These are phyloP conservation scores for Aplochiton taeniatus DNA, from an alignment of 2,797 vertebrate species.

Conservation along the genomic window DNA sequence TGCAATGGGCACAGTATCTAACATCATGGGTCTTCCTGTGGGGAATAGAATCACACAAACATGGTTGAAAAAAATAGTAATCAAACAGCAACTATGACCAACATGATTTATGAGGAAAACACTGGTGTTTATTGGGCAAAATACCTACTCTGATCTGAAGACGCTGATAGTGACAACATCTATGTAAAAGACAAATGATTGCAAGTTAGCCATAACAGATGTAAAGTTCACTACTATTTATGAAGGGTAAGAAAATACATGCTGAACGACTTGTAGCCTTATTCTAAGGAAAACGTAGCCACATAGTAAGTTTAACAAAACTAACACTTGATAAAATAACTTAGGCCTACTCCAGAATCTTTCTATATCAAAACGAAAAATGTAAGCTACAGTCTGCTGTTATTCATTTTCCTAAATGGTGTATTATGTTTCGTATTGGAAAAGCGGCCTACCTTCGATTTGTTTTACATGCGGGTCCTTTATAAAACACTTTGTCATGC, in stretches of 20 bases:
- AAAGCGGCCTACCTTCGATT: constrained; percentile 7
- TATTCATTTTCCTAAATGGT: not conserved
- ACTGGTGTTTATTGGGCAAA: not conserved
- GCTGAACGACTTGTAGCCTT: too few species aligned
- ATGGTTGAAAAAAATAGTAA: not conserved
- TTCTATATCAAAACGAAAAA: too few species aligned
- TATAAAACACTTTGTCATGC: not conserved
- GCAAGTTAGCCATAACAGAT: not conserved
- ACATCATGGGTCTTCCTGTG: constrained; percentile 18
- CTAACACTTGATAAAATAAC: too few species aligned
- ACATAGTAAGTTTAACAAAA: too few species aligned
- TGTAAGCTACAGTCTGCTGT: too few species aligned
- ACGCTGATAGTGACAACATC: constrained; percentile 30
- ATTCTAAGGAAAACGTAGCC: too few species aligned
- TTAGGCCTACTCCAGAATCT: too few species aligned
- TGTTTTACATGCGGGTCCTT: not conserved
- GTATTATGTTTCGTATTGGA: not conserved
- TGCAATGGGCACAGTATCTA: constrained; percentile 3
- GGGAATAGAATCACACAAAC: not conserved
- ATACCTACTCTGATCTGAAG: constrained; percentile 27
- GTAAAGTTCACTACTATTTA: not conserved
- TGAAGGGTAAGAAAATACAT: not conserved
- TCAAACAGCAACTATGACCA: too few species aligned
- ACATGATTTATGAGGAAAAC: too few species aligned
- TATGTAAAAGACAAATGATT: not conserved